phyloP scores from a whole-genome alignment of 2,797 vertebrate species.

The Sphaeramia orbicularis region DNA sequence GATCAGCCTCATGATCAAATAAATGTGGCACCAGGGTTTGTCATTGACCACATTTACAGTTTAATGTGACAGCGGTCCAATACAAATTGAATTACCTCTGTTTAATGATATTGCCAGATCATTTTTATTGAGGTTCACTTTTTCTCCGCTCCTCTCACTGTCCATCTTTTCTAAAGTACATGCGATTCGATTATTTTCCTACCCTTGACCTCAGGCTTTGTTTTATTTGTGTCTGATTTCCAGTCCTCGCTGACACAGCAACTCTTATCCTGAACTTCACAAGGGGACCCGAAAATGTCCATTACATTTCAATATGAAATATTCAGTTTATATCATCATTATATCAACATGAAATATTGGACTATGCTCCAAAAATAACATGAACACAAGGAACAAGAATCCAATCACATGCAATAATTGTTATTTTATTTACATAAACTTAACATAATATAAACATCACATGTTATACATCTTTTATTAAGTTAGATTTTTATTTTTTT shows the following conservation, averaged over 20 bases:
- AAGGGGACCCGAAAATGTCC: too few species aligned
- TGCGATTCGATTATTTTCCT: slow-evolving; percentile 59
- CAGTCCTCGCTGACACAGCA: slow-evolving; percentile 30
- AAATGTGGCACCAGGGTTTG: slow-evolving; percentile 61
- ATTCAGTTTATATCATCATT: too few species aligned
- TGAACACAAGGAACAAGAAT: too few species aligned
- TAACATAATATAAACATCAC: too few species aligned
- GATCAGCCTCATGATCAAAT: slow-evolving; percentile 66
- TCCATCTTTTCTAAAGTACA: slow-evolving; percentile 50
- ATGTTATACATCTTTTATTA: too few species aligned
- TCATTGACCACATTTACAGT: slow-evolving; percentile 65
- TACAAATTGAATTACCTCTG: slow-evolving; percentile 61
- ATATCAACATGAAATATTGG: too few species aligned
- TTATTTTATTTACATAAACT: too few species aligned
- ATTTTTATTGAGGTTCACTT: slow-evolving; percentile 45
- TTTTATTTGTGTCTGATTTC: slow-evolving; percentile 62
- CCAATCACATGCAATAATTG: too few species aligned
- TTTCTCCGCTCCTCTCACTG: slow-evolving; percentile 29
- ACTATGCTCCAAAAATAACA: too few species aligned
- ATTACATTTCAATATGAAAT: too few species aligned
- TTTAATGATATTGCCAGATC: slow-evolving; percentile 51
- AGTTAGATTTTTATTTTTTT: too few species aligned
- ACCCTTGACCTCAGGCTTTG: slow-evolving; percentile 24
- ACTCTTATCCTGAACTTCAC: neutral
- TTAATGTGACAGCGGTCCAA: slow-evolving; percentile 58